phyloP scores from a whole-genome alignment of 2,113 vertebrate species.

The Periophthalmodon schlosseri region DNA sequence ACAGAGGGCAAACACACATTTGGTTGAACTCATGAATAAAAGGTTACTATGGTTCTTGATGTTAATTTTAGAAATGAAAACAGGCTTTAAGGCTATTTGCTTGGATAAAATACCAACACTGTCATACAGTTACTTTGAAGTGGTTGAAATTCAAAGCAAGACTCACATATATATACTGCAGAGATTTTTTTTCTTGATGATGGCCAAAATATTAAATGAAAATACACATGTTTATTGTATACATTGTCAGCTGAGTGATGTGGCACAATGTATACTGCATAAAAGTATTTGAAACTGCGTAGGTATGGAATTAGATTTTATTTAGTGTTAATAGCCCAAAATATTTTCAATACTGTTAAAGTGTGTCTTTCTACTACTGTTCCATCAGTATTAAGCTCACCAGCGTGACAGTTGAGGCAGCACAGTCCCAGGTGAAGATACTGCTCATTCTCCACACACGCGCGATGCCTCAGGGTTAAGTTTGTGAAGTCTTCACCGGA shows the following conservation, averaged over 20 bases:
- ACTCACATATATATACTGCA: too few species aligned
- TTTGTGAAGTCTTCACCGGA: slow-evolving; percentile 55
- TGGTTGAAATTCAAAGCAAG: too few species aligned
- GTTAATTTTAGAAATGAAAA: neutral
- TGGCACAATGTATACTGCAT: too few species aligned
- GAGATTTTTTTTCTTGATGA: too few species aligned
- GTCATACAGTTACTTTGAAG: slow-evolving; percentile 1
- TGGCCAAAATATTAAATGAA: too few species aligned
- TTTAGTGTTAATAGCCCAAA: too few species aligned
- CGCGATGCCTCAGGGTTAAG: slow-evolving; percentile 53
- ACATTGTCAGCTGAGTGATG: too few species aligned
- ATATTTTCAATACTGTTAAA: neutral
- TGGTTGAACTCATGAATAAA: neutral
- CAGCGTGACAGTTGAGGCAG: slow-evolving; percentile 79
- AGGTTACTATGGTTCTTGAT: neutral
- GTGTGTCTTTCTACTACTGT: neutral
- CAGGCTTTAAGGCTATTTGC: neutral
- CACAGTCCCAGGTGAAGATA: slow-evolving; percentile 71
- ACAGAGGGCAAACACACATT: neutral
- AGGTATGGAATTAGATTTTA: too few species aligned
- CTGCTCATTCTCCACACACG: slow-evolving; percentile 75
- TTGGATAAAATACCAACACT: slow-evolving; percentile 11
- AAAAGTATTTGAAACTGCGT: too few species aligned
- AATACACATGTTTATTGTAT: too few species aligned
- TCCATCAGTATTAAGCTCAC: slow-evolving; percentile 54